phyloP scores from a whole-genome alignment of 2,888 invertebrate species.

The Cephus sareptanus region DNA sequence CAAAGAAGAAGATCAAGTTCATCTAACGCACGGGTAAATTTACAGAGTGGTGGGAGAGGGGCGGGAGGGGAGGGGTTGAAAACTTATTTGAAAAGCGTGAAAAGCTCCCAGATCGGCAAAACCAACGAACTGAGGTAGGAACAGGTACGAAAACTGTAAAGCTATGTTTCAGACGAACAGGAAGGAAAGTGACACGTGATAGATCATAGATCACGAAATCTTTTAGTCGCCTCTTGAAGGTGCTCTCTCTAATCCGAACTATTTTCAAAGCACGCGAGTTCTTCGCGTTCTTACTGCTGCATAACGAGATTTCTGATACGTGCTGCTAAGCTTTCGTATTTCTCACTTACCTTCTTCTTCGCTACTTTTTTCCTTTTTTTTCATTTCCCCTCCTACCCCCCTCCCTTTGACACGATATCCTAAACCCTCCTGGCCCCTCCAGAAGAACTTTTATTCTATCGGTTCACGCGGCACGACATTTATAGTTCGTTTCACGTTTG shows the following conservation, averaged over 20 bases:
- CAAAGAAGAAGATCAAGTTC: background rate
- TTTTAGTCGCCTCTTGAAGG: background rate
- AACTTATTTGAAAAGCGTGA: too few species aligned
- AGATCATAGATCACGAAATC: background rate
- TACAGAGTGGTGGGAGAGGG: background rate
- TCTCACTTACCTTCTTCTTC: background rate
- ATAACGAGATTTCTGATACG: background rate
- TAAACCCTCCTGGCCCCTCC: background rate
- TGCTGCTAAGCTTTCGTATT: background rate
- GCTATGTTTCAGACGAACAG: too few species aligned
- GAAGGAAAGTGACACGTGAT: background rate
- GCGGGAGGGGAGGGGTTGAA: background rate
- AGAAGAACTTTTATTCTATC: background rate
- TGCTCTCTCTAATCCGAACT: background rate
- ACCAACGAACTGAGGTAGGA: too few species aligned
- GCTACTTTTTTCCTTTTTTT: background rate
- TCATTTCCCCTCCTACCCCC: too few species aligned
- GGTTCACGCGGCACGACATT: background rate
- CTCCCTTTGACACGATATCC: background rate
- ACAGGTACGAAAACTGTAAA: too few species aligned
- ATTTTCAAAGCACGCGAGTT: background rate
- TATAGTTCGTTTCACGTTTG: background rate
- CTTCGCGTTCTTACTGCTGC: background rate
- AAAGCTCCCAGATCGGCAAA: too few species aligned
- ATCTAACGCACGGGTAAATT: background rate